Evolutionary conservation across 2,797 vertebrate genomes (phyloP).

Genomic region (Phylloscopus collybita): DNA sequence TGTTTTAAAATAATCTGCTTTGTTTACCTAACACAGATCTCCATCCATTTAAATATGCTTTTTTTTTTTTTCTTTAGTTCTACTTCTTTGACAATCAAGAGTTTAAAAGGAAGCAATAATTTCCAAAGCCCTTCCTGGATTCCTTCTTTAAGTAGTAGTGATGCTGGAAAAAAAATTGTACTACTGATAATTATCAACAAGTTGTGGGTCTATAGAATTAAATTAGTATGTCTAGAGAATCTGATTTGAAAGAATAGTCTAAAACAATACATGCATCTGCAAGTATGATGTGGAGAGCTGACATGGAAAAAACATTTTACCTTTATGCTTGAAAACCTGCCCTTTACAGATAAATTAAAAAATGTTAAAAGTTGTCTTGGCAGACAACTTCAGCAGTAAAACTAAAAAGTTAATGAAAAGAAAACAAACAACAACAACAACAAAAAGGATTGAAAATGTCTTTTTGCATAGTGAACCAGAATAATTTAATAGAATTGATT

Average conservation of each 20-base stretch:
- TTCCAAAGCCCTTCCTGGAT: background rate
- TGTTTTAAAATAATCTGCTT: background rate
- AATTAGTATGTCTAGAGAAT: background rate
- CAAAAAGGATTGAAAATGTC: background rate
- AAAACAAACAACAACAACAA: background rate
- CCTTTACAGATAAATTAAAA: background rate
- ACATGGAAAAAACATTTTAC: background rate
- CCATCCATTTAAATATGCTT: background rate
- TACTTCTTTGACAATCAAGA: background rate
- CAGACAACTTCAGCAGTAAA: background rate
- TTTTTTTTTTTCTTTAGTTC: background rate
- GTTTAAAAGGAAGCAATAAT: background rate
- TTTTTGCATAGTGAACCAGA: background rate
- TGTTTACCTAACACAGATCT: background rate
- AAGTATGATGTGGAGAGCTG: background rate
- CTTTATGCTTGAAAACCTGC: background rate
- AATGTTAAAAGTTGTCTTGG: background rate
- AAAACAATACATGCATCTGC: background rate
- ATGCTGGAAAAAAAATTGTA: background rate
- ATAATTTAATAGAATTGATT: background rate
- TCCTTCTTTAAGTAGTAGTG: background rate
- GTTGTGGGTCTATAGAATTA: background rate
- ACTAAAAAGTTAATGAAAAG: background rate
- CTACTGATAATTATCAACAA: background rate
- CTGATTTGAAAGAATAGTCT: background rate